Evolutionary conservation across 1,140 invertebrate species (phyloP).

Genomic region (Cryptotermes secundus): DNA sequence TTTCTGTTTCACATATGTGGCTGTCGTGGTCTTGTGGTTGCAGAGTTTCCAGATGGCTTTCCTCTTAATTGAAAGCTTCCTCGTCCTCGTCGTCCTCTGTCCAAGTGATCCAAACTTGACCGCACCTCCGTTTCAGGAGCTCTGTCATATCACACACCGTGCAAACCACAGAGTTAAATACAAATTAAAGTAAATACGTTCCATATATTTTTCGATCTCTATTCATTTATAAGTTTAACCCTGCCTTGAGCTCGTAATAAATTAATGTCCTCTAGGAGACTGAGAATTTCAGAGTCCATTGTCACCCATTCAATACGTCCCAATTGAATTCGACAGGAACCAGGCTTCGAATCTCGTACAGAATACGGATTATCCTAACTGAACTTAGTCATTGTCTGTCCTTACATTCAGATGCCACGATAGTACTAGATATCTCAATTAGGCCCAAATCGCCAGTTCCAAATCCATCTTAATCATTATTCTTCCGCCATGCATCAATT

Average conservation of each 20-base stretch:
- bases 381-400: no score
- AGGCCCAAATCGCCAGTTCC: no score
- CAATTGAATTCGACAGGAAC: no score
- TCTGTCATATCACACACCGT: background rate
- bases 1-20: constrained; percentile 12
- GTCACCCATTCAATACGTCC: no score
- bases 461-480: no score
- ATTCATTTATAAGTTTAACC: background rate
- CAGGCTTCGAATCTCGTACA: no score
- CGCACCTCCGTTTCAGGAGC: background rate
- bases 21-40: background rate
- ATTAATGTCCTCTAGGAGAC: background rate
- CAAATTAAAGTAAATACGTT: background rate
- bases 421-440: no score
- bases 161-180: background rate
- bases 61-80: background rate
- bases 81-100: background rate
- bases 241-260: background rate
- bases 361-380: no score
- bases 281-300: no score
- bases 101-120: background rate
- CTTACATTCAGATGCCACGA: no score
- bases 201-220: background rate
- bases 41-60: constrained; percentile 8
- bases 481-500: no score